phyloP scores from a whole-genome alignment of 2,888 invertebrate species.

The Caenorhabditis auriculariae region DNA sequence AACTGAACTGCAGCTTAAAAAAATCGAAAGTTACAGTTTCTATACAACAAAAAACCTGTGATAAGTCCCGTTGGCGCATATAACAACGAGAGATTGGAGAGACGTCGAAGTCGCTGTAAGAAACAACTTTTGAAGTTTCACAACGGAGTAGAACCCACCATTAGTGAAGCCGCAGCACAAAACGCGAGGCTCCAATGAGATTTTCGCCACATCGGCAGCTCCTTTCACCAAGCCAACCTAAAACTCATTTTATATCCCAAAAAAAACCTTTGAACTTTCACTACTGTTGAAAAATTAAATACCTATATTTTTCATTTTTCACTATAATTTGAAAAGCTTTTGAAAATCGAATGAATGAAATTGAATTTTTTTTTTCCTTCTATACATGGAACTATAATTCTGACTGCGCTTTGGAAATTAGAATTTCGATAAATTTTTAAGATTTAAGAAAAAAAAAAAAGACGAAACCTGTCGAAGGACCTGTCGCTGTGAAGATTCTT shows the following conservation, averaged over 20 bases:
- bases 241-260: background rate
- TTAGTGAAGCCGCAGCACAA: constrained; percentile 35
- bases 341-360: no score
- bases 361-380: no score
- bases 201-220: constrained; percentile 12
- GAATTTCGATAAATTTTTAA: background rate
- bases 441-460: background rate
- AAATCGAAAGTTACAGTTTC: no score
- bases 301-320: no score
- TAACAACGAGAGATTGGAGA: constrained; percentile 27
- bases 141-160: constrained; percentile 4
- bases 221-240: constrained; percentile 11
- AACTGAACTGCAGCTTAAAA: no score
- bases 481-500: constrained; percentile 12
- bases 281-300: no score
- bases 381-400: no score
- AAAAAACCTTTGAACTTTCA: no score
- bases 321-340: no score
- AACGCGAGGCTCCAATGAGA: constrained; percentile 17
- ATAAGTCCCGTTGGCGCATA: constrained; percentile 38
- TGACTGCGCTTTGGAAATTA: no score
- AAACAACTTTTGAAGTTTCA: background rate
- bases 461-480: background rate
- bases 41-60: no score
- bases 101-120: constrained; percentile 9